Evolutionary conservation across 2,888 invertebrate genomes (phyloP).

Genomic region (Epinotia bilunana): DNA sequence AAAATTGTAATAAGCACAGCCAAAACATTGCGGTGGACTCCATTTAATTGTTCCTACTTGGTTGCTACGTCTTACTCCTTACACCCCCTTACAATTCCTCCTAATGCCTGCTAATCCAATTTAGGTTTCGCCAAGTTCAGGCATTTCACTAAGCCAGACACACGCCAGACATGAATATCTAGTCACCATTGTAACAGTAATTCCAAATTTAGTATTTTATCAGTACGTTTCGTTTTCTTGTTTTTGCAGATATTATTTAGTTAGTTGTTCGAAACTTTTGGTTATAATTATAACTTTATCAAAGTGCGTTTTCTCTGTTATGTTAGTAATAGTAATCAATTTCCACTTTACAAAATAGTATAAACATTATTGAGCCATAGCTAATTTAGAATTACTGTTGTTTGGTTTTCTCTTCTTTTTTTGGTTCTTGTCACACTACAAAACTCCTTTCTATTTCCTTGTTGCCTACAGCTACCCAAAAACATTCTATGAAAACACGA

Average conservation of each 20-base stretch:
- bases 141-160: background rate
- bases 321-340: background rate
- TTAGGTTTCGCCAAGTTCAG: background rate
- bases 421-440: conserved; percentile 13
- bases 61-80: conserved; percentile 30
- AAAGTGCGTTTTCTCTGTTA: background rate
- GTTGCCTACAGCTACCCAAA: conserved; percentile 33
- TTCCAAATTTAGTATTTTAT: conserved; percentile 5
- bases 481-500: conserved; percentile 37
- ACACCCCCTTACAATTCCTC: conserved; percentile 18
- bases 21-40: conserved; percentile 78
- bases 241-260: no score
- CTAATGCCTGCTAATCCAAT: conserved; percentile 22
- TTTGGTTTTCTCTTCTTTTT: background rate
- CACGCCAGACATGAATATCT: background rate
- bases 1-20: conserved; percentile 77
- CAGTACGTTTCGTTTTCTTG: no score
- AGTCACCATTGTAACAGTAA: conserved; percentile 14
- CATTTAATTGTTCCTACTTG: conserved; percentile 64
- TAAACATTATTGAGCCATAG: background rate
- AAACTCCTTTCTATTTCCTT: conserved; percentile 25
- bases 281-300: background rate
- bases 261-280: no score
- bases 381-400: conserved; percentile 13
- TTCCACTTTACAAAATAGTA: no score